Evolutionary conservation across 2,797 vertebrate genomes (phyloP), one percentile per base, ranked within the genome.

Genomic region (Erethizon dorsatum): DNA sequence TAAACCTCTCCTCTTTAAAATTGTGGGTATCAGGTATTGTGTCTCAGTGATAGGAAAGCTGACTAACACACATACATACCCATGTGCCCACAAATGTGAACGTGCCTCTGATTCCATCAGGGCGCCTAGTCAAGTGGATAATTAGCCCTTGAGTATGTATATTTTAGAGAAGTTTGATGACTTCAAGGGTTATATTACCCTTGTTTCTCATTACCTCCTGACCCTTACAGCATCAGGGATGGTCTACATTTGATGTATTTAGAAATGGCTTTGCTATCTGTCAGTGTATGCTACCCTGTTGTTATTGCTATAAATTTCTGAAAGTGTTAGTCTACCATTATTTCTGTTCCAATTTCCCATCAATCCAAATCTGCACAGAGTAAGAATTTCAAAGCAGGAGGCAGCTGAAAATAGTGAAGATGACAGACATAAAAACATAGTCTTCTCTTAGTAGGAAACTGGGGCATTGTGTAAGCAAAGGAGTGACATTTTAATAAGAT

Each of bases 311-410:
- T 86, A 71, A 67, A 86, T 80, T 86, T 78, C 56, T 87, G 4
- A 28, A 86, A 67, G n/a, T 80, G 28, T 33, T 65, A 83, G 11
- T 89, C n/a, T 80, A 26, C 26, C 52, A 37, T 79, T 90, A 94
- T 94, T 82, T 95, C 88, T 89, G 31, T 94, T 92, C 45, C 4
- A n/a, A 2, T 89, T 82, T 50, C 45, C 93, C 56, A 69, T 67
- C 37, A 79, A 0, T 87, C 26, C 52, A 69, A 9, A 61, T 88
- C 37, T 92, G 20, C 79, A 69, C 54, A 95, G 85, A 61, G 18
- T 79, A 83, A 69, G 37, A 37, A 41, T 75, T 88, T 79, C 82
- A 94, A 65, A 79, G 9, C 50, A 87, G 45, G 41, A 90, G 75
- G 26, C 7, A 86, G 14, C 28, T 63, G 45, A 84, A 56, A 63